phyloP scores from a whole-genome alignment of 1,140 invertebrate species.

The Drosophila eugracilis region DNA sequence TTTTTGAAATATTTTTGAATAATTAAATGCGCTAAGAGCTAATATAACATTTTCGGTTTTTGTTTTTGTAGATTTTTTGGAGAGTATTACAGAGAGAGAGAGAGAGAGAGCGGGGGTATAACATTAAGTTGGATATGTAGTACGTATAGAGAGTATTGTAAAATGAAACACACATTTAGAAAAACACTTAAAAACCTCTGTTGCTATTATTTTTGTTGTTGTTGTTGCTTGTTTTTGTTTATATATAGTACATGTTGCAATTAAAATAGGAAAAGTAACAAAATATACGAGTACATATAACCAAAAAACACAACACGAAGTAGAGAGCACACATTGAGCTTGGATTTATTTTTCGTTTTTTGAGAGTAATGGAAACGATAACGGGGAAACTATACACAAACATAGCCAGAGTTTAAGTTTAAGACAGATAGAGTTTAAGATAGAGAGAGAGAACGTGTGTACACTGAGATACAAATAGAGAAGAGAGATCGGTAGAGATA shows the following conservation, averaged over 20 bases:
- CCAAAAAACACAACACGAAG: slow-evolving; percentile 42
- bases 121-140: slow-evolving; percentile 55
- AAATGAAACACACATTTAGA: slow-evolving; percentile 72
- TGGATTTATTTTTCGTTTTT: slow-evolving; percentile 40
- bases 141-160: slow-evolving; percentile 53
- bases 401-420: slow-evolving; percentile 70
- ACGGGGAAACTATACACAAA: slow-evolving; percentile 68
- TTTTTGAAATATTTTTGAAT: slow-evolving; percentile 80
- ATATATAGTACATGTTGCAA: slow-evolving; percentile 59
- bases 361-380: slow-evolving; percentile 57
- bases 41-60: slow-evolving; percentile 42
- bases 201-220: slow-evolving; percentile 20
- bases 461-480: slow-evolving; percentile 54
- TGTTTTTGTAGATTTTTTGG: slow-evolving; percentile 23
- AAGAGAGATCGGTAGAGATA: slow-evolving; percentile 41
- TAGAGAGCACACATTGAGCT: slow-evolving; percentile 64
- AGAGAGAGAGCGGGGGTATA: slow-evolving; percentile 35
- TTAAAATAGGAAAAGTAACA: slow-evolving; percentile 36
- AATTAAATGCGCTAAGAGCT: slow-evolving; percentile 69
- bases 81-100: slow-evolving; percentile 42
- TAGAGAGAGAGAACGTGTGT: slow-evolving; percentile 50
- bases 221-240: too few species aligned
- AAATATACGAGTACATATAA: slow-evolving; percentile 20
- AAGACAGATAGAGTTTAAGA: slow-evolving; percentile 49
- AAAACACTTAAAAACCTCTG: slow-evolving; percentile 59